Evolutionary conservation across 37 sponge, comb jelly and placozoan genomes (phyloP).

Genomic region (Cladorhizidae sp.): DNA sequence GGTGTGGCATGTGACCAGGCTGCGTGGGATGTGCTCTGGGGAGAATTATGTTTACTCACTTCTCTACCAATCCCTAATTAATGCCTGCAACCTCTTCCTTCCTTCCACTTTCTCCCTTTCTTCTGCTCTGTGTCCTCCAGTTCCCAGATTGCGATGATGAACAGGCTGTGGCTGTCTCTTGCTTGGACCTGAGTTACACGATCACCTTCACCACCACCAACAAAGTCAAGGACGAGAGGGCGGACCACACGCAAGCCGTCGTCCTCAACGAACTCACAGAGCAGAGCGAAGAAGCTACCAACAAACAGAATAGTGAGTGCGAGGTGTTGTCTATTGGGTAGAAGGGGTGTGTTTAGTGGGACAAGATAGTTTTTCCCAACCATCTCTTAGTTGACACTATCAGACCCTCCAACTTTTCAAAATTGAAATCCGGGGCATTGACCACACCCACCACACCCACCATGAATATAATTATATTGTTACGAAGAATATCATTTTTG

Average conservation of each 20-base stretch:
- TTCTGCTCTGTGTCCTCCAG: background rate
- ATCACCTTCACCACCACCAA: conserved; percentile 22
- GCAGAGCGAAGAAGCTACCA: background rate
- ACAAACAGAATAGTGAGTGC: background rate
- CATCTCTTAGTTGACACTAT: too few relatives aligned
- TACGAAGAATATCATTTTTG: too few relatives aligned
- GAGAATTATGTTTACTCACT: too few relatives aligned
- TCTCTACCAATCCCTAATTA: too few relatives aligned
- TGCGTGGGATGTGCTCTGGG: too few relatives aligned
- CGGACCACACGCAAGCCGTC: conserved; percentile 24
- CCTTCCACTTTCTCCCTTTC: background rate
- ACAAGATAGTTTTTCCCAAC: too few relatives aligned
- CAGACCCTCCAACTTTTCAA: too few relatives aligned
- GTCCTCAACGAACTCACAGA: conserved; percentile 30
- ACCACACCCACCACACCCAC: too few relatives aligned
- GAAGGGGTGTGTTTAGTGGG: too few relatives aligned
- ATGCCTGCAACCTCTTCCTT: background rate
- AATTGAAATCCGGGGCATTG: too few relatives aligned
- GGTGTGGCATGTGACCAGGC: background rate
- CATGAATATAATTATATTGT: too few relatives aligned
- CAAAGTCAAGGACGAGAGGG: conserved; percentile 36
- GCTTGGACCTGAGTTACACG: conserved; percentile 47
- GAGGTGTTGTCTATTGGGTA: too few relatives aligned
- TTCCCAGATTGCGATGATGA: conserved; percentile 50
- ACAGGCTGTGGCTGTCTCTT: conserved; percentile 46